Evolutionary conservation across 2,113 vertebrate genomes (phyloP).

Genomic region (Caracal caracal): DNA sequence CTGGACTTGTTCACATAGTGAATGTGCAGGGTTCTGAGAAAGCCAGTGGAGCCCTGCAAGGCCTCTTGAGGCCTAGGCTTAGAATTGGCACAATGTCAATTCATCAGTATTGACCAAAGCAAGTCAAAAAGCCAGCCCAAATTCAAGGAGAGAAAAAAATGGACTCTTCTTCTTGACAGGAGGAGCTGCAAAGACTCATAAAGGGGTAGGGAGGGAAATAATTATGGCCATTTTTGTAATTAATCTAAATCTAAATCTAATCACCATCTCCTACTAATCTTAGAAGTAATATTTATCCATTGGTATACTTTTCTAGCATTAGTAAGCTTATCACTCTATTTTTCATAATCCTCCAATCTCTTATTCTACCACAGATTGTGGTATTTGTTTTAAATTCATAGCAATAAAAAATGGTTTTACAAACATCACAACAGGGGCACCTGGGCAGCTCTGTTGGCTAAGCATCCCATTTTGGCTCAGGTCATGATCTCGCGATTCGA

Average conservation of each 20-base stretch:
- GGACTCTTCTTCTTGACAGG: not conserved
- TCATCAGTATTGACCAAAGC: not conserved
- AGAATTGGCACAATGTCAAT: not conserved
- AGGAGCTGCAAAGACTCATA: not conserved
- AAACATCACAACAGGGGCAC: not conserved
- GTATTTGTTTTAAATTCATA: not conserved
- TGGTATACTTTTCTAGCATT: not conserved
- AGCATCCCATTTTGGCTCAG: too few species aligned
- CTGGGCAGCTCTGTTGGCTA: too few species aligned
- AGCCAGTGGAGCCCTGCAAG: not conserved
- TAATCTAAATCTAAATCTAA: not conserved
- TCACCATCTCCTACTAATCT: not conserved
- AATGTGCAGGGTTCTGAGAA: not conserved
- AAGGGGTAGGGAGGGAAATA: not conserved
- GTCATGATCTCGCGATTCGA: too few species aligned
- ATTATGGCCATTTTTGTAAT: constrained; percentile 19
- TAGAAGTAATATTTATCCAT: not conserved
- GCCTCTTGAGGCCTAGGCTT: not conserved
- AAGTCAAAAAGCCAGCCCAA: not conserved
- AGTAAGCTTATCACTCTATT: not conserved
- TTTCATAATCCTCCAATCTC: not conserved
- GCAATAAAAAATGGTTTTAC: not conserved
- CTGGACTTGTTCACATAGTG: not conserved
- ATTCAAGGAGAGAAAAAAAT: constrained; percentile 24
- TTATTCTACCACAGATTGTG: not conserved